Evolutionary conservation across 2,888 invertebrate species (phyloP), one percentile per base, ranked within the genome.

Genomic region (Caenorhabditis sp.): DNA sequence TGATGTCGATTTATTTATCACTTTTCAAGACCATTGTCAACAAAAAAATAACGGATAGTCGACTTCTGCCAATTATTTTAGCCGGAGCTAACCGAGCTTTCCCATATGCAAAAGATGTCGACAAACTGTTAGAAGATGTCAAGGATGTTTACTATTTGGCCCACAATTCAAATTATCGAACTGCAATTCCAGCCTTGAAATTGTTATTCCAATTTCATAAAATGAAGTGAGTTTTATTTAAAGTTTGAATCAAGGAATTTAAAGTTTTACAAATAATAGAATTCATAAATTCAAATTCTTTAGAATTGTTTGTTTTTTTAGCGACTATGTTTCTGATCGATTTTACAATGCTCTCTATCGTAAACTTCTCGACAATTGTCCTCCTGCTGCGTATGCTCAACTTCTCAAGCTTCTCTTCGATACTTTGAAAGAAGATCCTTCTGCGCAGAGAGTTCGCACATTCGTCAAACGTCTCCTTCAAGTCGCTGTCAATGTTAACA

Each of bases 1-100:
- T 99, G 38, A 93, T 99, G 56, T 91, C 93, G 77, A 93, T 97
- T 60, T 99, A 97, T 89, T 95, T 99, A 88, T 92, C 94, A 0
- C 94, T 97, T 88, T 99, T 99, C 90, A 95, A 95, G 59, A 81
- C 78, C 0, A 68, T 87, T 17, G 92, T 95, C 12, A 69, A 75
- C 8, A 77, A 76, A 5, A 94, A 95, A 88, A 93, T 94, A 73
- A 92, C 94, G 0, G 93, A 94, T 85, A 92, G 92, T 82, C 92
- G 93, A 86, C 92, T 94, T 90, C 92, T 95, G 92, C 92, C 92
- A 77, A 93, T 93, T 0, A 91, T 95, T 62, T 89, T 95, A 59
- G 91, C 92, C 73, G 95, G 95, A 0, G 92, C 95, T 5, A 93
- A 93, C 86, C 91, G 93, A 83, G 93, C 94, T 0, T 94, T 92